A percentile compares a stretch with the other conserved stretches of the same genome.
Evolutionary conservation across 1,140 invertebrate species (phyloP).

Genomic region (Steinernema khuongi): DNA sequence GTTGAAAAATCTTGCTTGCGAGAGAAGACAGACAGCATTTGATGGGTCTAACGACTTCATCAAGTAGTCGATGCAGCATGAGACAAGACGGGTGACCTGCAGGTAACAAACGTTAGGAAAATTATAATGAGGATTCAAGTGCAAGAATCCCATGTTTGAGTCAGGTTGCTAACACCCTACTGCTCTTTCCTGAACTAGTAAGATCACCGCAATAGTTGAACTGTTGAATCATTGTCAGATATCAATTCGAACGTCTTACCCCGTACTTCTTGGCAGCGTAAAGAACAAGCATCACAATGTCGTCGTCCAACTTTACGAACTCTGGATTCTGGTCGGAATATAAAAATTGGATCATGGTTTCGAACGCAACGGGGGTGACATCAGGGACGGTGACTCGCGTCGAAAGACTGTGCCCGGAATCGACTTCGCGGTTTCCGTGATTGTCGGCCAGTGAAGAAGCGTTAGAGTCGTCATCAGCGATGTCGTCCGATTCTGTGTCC

Average conservation of each 20-base stretch:
- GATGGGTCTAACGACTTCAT: neutral
- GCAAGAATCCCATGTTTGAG: neutral
- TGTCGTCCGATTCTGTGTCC: conserved; percentile 8
- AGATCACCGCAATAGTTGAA: too few relatives aligned
- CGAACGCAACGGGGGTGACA: neutral
- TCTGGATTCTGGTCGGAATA: conserved; percentile 1
- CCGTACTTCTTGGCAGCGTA: conserved; percentile 4
- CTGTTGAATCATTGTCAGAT: too few relatives aligned
- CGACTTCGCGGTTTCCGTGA: neutral
- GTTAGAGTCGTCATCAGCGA: neutral
- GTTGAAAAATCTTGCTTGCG: neutral
- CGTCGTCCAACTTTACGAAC: neutral
- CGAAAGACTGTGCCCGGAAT: neutral
- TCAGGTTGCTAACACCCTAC: too few relatives aligned
- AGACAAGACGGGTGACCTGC: too few relatives aligned
- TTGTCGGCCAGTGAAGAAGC: neutral
- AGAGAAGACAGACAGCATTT: neutral
- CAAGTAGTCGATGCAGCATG: neutral
- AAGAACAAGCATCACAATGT: neutral
- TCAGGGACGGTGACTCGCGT: neutral
- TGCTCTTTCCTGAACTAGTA: too few relatives aligned
- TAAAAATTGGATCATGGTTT: neutral
- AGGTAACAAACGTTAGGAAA: neutral
- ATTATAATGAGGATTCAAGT: neutral
- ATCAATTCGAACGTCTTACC: too few relatives aligned